Base-by-base conservation (phyloP, 2,888 invertebrate genomes). In the Tetragonisca angustula region DNA sequence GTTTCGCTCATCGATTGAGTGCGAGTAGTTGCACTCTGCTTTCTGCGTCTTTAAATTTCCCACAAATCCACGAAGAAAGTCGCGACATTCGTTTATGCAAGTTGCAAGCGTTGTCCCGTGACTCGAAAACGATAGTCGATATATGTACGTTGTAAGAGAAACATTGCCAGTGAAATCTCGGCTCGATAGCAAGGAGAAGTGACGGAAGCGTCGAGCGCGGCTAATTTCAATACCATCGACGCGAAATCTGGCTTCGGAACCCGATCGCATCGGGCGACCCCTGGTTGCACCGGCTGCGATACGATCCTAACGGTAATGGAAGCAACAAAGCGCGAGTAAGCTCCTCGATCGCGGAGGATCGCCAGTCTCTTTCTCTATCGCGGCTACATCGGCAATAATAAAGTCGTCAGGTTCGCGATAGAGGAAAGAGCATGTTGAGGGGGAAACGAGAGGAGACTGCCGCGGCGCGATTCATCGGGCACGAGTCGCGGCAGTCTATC, bases 381-480 rank as follows among this genome's bases (percentile, higher is more conserved):
- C 79, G 76, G 64, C 32, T 36, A 79, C 80, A 85, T 74, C 71
- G 81, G 61, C 76, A 78, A 86, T 88, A 89, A 89, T 89, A 89
- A 89, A 89, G 89, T 88, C 88, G 80, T 89, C 88, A 81, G 76
- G 88, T 71, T 67, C 71, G 80, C 68, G 59, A 65, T 43, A 24
- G 32, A 54, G 54, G 67, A 13, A 49, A 61, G 24, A 2, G 52
- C 43, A 17, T 19, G 43, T 43, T 9, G 43, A 36, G 21, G 36
- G 36, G 17, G 32, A 24, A 43, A 43, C 27, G 19, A 50, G 62
- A 73, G 71, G 64, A 84, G 82, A 67, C 52, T 49, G 76, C 27
- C 79, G 82, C 84, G 76, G 36, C 79, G 82, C 84, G 86, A 88
- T 88, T 88, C 84, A 87, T 89, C 86, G 70, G 68, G 79, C 86